These are phyloP conservation scores for Oreochromis niloticus DNA, from an alignment of 2,113 vertebrate species.

Conservation along the genomic window DNA sequence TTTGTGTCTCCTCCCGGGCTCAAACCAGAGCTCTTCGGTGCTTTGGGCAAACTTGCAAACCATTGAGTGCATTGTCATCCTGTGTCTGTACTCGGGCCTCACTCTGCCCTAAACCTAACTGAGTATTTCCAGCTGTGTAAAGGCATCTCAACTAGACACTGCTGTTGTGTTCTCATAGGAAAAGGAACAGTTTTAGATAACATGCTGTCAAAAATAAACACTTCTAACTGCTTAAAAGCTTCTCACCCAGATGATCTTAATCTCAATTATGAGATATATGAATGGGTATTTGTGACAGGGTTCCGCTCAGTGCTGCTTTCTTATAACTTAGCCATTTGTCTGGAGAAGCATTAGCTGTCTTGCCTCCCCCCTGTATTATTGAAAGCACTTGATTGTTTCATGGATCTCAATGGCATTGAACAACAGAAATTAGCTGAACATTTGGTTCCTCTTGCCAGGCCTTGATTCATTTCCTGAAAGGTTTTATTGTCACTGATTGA, in stretches of 20 bases:
- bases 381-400: background rate
- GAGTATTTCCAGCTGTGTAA: background rate
- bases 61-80: background rate
- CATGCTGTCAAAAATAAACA: background rate
- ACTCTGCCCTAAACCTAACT: background rate
- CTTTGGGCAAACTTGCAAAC: background rate
- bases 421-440: slow-evolving; percentile 10
- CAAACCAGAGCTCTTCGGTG: background rate
- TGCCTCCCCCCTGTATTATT: background rate
- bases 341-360: background rate
- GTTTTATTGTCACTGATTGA: slow-evolving; percentile 27
- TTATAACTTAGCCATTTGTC: background rate
- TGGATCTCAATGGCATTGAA: background rate
- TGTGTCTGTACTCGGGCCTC: background rate
- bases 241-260: background rate
- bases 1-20: background rate
- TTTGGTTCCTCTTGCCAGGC: background rate
- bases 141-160: background rate
- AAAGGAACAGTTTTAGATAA: background rate
- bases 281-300: background rate
- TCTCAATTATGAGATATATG: background rate
- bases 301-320: background rate
- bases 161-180: background rate
- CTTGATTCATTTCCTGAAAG: slow-evolving; percentile 8
- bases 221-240: background rate